These are phyloP conservation scores for Telmatochromis brachygnathus DNA, from an alignment of 2,113 vertebrate genomes.

Conservation along the genomic window DNA sequence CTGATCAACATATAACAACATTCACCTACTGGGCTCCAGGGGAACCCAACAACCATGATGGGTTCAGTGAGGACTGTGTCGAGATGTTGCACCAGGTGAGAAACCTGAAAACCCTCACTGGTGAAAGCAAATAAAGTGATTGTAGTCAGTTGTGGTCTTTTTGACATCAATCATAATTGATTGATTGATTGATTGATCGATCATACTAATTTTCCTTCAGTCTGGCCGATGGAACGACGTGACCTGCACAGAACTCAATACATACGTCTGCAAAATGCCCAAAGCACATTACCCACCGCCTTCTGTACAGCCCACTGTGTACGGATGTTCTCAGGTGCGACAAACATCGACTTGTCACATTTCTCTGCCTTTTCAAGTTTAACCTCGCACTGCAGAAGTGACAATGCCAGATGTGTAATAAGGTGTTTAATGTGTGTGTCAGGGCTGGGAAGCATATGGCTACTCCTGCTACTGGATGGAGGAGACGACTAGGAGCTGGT, in stretches of 20 bases:
- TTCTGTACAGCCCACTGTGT: slow-evolving; percentile 63
- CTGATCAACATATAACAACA: slow-evolving; percentile 48
- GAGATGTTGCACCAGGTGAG: slow-evolving; percentile 66
- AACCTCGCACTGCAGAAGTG: neutral
- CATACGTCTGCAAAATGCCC: slow-evolving; percentile 69
- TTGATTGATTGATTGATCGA: neutral
- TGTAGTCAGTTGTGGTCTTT: neutral
- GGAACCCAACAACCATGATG: slow-evolving; percentile 69
- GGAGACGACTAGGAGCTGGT: slow-evolving; percentile 50
- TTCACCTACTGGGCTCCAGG: slow-evolving; percentile 76
- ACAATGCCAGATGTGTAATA: neutral
- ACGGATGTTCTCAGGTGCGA: slow-evolving; percentile 69
- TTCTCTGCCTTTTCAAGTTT: neutral
- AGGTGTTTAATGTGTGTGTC: neutral
- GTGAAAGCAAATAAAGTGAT: neutral
- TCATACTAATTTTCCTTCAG: slow-evolving; percentile 22
- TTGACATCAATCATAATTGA: neutral
- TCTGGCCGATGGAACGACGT: slow-evolving; percentile 72
- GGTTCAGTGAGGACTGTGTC: slow-evolving; percentile 70
- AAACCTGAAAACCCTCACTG: neutral
- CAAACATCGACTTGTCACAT: neutral
- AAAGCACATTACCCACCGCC: slow-evolving; percentile 71
- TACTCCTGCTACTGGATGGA: slow-evolving; percentile 75
- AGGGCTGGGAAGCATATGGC: slow-evolving; percentile 73
- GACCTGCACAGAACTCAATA: slow-evolving; percentile 68